Base-by-base conservation (phyloP, 2,888 invertebrate genomes). In the Melieria crassipennis region DNA sequence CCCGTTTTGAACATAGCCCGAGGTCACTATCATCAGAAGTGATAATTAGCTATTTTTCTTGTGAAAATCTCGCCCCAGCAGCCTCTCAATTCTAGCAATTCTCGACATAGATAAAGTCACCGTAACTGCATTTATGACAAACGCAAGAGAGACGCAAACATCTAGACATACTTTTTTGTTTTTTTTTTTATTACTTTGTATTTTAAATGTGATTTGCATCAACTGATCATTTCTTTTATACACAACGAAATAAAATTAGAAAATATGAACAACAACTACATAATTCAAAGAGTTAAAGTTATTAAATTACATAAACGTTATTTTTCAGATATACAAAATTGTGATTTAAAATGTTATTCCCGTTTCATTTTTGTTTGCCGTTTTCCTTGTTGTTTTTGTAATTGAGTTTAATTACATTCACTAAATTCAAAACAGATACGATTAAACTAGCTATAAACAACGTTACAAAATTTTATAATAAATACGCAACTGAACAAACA, bases 221-320 rank as follows among this genome's bases (percentile, higher is more conserved):
- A 66, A 66, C 69, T 70, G 57, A 72, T 62, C 65, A 63, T 74
- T 71, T 75, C 48, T 65, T 71, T 71, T 74, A 64, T 70, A 69
- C 64, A 71, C 69, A 74, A 73, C 66, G 63, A 71, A 74, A 69
- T 73, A 62, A 68, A 71, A 67, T 72, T 75, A 75, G 71, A 75
- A 76, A 75, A 75, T 76, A 75, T 72, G 75, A 77, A 78, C 78
- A 77, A 77, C 77, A 77, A 77, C 74, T 73, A 78, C 75, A 62
- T 68, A 68, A 50, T 64, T 63, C 47, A 65, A 48, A 70, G 57
- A 57, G 50, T 66, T 66, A 48, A 57, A 66, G 55, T 48, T 66
- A 66, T 60, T 76, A 76, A 73, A 73, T 73, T 76, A 77, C 72
- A 75, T 72, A 71, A 71, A 74, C 72, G 75, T 72, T 50, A 57